phyloP scores from a whole-genome alignment of 2,113 vertebrate species.

The Myotis lucifugus region DNA sequence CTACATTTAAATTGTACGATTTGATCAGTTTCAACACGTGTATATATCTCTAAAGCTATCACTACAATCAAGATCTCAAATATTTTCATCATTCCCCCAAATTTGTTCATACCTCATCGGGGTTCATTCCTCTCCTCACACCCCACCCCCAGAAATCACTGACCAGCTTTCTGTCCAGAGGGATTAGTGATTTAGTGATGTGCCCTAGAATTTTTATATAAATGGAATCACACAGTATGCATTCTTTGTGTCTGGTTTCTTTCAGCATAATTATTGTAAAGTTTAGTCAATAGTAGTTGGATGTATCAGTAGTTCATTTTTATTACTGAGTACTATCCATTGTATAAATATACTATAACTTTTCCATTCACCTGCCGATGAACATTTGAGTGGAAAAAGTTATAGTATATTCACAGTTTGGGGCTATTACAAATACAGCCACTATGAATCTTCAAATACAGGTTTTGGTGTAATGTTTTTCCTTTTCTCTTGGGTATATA shows the following conservation, averaged over 20 bases:
- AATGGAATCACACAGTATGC: neutral
- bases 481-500: neutral
- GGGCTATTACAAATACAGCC: neutral
- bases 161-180: neutral
- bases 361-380: neutral
- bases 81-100: neutral
- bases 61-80: neutral
- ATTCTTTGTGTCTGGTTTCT: neutral
- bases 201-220: neutral
- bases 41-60: neutral
- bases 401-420: neutral
- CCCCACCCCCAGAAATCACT: neutral
- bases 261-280: neutral
- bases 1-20: neutral
- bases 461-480: neutral
- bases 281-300: neutral
- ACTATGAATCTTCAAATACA: neutral
- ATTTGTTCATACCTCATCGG: neutral
- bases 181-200: neutral
- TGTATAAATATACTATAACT: rapidly evolving
- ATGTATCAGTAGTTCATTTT: neutral
- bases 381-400: neutral
- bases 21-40: neutral
- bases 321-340: neutral
- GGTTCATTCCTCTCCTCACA: neutral